These are phyloP conservation scores for Philhelius pedissequus DNA, from an alignment of 2,888 invertebrate genomes.

Conservation along the genomic window DNA sequence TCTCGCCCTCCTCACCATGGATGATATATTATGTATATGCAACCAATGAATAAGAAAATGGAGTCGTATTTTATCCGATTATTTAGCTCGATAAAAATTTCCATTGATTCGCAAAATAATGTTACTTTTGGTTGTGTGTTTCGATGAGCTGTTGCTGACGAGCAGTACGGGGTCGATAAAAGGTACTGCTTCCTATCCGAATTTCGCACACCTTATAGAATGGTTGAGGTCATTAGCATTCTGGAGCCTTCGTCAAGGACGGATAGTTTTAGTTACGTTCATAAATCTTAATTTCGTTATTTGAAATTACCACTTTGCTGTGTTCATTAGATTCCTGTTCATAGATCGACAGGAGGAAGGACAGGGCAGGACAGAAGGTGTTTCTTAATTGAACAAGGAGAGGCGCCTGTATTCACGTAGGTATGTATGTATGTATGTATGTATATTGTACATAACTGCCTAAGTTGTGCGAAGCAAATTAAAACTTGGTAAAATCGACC, in stretches of 20 bases:
- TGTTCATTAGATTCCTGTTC: slow-evolving; percentile 30
- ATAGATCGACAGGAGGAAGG: not conserved
- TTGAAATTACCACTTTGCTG: slow-evolving; percentile 36
- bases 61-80: slow-evolving; percentile 10
- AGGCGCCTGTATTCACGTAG: not conserved
- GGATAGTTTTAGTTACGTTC: slow-evolving; percentile 41
- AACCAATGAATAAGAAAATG: slow-evolving; percentile 23
- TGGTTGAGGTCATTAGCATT: slow-evolving; percentile 55
- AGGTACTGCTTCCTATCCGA: not conserved
- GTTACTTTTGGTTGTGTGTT: not conserved
- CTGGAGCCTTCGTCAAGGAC: slow-evolving; percentile 16
- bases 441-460: not conserved
- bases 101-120: slow-evolving; percentile 7
- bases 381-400: slow-evolving; percentile 3
- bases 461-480: slow-evolving; percentile 32
- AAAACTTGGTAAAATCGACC: slow-evolving; percentile 35
- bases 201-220: not conserved
- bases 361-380: not conserved
- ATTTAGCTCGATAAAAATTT: slow-evolving; percentile 4
- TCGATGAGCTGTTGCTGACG: not conserved
- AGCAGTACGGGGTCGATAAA: slow-evolving; percentile 15
- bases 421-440: too few relatives aligned
- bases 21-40: slow-evolving; percentile 12
- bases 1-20: not conserved
- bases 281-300: slow-evolving; percentile 54